A percentile compares a stretch with the other conserved stretches of the same genome.
Evolutionary conservation across 2,888 invertebrate genomes (phyloP).

Genomic region (Alloscopus bannaensis): DNA sequence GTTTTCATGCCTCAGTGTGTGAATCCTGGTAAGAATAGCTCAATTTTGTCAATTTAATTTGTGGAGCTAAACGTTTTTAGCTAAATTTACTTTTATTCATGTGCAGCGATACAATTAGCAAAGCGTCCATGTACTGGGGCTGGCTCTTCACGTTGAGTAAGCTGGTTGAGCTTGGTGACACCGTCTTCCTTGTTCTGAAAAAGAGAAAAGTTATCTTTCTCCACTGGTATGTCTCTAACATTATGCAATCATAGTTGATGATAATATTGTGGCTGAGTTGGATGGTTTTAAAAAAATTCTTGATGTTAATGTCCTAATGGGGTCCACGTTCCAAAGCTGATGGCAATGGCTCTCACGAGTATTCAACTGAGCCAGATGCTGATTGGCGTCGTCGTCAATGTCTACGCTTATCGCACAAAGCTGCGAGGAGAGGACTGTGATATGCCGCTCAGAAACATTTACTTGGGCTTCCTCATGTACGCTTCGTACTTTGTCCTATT

Average conservation of each 20-base stretch:
- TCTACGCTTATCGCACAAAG: slow-evolving; percentile 85
- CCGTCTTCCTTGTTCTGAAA: slow-evolving; percentile 93
- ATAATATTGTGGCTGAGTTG: slow-evolving; percentile 2
- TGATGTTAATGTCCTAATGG: slow-evolving; percentile 79
- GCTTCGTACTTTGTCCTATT: slow-evolving; percentile 95
- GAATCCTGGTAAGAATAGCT: slow-evolving; percentile 84
- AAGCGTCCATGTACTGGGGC: slow-evolving; percentile 97
- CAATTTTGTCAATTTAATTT: too few relatives aligned
- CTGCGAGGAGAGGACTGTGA: slow-evolving; percentile 84
- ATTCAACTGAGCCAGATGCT: slow-evolving; percentile 96
- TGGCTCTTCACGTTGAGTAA: slow-evolving; percentile 98
- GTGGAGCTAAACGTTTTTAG: not conserved
- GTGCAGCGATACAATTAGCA: slow-evolving; percentile 31
- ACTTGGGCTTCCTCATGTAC: slow-evolving; percentile 93
- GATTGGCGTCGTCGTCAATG: slow-evolving; percentile 91
- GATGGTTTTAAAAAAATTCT: slow-evolving; percentile 17
- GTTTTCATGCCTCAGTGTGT: slow-evolving; percentile 96
- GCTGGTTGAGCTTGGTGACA: slow-evolving; percentile 96
- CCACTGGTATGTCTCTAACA: slow-evolving; percentile 88
- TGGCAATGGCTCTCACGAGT: slow-evolving; percentile 93
- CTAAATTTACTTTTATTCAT: not conserved
- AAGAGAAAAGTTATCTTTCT: slow-evolving; percentile 96
- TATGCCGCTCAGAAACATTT: slow-evolving; percentile 89
- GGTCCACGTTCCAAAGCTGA: slow-evolving; percentile 85
- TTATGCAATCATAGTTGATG: not conserved